A percentile compares a stretch with the other conserved stretches of the same genome.
phyloP scores from a whole-genome alignment of 2,888 invertebrate species.

The Calameuta filiformis region DNA sequence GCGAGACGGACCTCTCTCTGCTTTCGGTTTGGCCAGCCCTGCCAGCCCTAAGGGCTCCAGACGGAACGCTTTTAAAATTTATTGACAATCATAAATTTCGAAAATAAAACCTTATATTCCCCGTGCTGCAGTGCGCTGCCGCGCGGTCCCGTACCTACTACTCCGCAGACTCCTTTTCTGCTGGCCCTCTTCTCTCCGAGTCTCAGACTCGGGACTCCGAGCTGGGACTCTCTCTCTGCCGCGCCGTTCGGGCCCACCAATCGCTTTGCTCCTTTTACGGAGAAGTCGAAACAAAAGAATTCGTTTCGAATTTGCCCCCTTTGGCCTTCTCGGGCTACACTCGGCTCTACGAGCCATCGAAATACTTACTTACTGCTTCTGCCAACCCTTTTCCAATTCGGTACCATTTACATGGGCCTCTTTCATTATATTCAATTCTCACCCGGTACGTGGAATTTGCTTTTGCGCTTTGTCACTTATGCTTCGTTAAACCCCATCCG shows the following conservation, averaged over 20 bases:
- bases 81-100: slow-evolving; percentile 67
- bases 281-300: slow-evolving; percentile 62
- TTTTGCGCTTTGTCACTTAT: background rate
- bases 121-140: slow-evolving; percentile 33
- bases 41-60: slow-evolving; percentile 66
- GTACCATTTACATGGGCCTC: background rate
- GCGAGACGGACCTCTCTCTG: slow-evolving; percentile 30
- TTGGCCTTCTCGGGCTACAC: slow-evolving; percentile 29
- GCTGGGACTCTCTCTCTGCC: slow-evolving; percentile 22
- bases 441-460: background rate
- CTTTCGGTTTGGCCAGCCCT: slow-evolving; percentile 61
- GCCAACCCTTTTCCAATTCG: slow-evolving; percentile 8
- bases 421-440: background rate
- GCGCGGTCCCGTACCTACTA: slow-evolving; percentile 24
- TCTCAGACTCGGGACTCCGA: background rate
- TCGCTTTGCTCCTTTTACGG: slow-evolving; percentile 50
- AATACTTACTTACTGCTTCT: slow-evolving; percentile 29
- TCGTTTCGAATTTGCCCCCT: slow-evolving; percentile 59
- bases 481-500: background rate
- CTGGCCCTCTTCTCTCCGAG: background rate
- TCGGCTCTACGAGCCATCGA: slow-evolving; percentile 22
- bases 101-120: slow-evolving; percentile 67
- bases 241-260: slow-evolving; percentile 22
- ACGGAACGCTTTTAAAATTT: slow-evolving; percentile 67
- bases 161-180: slow-evolving; percentile 19